Evolutionary conservation across 2,113 vertebrate genomes (phyloP).

Genomic region (Gasterosteus nipponicus): DNA sequence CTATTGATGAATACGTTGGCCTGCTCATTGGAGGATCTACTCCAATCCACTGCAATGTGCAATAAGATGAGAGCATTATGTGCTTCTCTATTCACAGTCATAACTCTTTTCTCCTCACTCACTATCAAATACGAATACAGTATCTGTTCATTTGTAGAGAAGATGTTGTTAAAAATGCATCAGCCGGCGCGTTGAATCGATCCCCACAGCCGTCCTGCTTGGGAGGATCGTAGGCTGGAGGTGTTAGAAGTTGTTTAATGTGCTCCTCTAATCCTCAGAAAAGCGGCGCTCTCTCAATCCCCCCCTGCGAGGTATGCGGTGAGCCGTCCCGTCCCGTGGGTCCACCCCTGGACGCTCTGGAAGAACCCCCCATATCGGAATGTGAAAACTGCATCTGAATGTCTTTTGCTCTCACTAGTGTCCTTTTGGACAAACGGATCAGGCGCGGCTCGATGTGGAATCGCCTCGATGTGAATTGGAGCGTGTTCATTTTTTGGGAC

Average conservation of each 20-base stretch:
- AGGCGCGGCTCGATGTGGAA: neutral
- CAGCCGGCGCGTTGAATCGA: neutral
- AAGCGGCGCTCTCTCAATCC: slow-evolving; percentile 6
- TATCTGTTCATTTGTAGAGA: neutral
- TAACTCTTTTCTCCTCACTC: neutral
- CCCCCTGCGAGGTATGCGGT: neutral
- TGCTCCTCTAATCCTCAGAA: slow-evolving; percentile 15
- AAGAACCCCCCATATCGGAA: no score
- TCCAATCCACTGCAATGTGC: neutral
- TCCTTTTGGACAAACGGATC: slow-evolving; percentile 13
- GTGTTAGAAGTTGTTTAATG: neutral
- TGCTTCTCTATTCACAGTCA: no score
- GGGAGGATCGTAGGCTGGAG: neutral
- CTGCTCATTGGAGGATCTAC: neutral
- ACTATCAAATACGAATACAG: neutral
- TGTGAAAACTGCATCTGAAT: slow-evolving; percentile 21
- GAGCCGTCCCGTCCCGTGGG: neutral
- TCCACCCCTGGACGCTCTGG: no score
- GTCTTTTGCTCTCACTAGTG: neutral
- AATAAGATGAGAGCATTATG: neutral
- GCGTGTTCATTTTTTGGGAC: neutral
- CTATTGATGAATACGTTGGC: neutral
- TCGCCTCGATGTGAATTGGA: neutral
- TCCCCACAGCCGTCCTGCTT: neutral
- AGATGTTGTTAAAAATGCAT: neutral